Base-by-base conservation (phyloP, 2,113 vertebrate genomes). In the Nannobrachium achirus region DNA sequence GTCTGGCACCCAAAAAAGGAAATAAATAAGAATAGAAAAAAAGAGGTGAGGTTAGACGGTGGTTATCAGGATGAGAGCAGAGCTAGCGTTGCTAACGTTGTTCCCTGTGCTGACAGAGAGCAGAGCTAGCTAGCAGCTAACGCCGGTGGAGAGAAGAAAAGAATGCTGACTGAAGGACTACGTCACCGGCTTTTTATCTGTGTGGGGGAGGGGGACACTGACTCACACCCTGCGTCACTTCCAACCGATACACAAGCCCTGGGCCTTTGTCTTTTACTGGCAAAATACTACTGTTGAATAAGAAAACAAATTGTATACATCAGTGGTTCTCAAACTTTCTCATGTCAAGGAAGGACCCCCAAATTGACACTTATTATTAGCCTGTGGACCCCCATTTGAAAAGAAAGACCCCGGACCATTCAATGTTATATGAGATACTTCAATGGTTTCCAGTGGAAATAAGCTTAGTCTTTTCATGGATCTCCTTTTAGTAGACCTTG, bases 91-190 rank as follows among this genome's bases (percentile, higher is more conserved):
- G 25, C 25, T 33, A 33, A 33, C 25, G 25, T 25, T 33, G 25
- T 2, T 33, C 1, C 1, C 25, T 33, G 25, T 33, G 25, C 25
- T 33, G 25, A 5, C 25, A 33, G 25, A 33, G 25, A 52, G 61
- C 52, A 70, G 62, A 20, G 63, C 58, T 56, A 56, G 20, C 55
- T 59, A 38, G 45, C 33, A 25, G 20, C 66, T 68, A 10, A 33
- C n/a, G 6, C 62, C 75, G 56, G 75, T 69, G 51, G 15, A 4
- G 18, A 4, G 61, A 73, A 62, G 73, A 69, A 69, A 78, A 33
- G 76, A 88, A 40, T 70, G 76, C 82, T 79, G 80, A 89, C 85
- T 91, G 76, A 25, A 57, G 62, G 0, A 0, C 55, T 52, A 82
- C 86, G 89, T 87, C 81, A 89, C 44, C 48, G 51, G 70, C 53